Conservation (phyloP, 2,113 vertebrate genomes). For the Perccottus glenii region DNA sequence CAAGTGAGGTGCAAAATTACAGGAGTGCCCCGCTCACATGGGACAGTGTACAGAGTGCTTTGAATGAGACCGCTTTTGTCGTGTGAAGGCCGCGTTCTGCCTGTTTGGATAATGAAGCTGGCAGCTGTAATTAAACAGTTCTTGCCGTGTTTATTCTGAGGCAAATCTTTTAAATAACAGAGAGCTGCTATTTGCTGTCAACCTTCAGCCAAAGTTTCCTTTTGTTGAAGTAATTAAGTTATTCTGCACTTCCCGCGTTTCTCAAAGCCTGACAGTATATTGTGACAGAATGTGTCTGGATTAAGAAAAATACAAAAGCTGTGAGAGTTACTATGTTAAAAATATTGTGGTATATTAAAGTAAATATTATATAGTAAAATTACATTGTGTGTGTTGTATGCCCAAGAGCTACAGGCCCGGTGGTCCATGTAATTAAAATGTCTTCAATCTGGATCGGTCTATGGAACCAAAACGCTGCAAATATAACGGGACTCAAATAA, state of each 20-base stretch:
- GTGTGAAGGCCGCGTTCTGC: neutral
- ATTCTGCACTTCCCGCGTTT: neutral
- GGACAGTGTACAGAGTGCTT: slow-evolving; percentile 13
- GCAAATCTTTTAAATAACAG: slow-evolving; percentile 11
- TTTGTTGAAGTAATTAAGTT: slow-evolving; percentile 11
- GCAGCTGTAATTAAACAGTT: slow-evolving; percentile 8
- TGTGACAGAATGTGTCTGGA: neutral
- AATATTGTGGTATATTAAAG: neutral
- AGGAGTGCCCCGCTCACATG: slow-evolving; percentile 33
- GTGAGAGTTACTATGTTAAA: neutral
- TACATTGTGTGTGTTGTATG: neutral
- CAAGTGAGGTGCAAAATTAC: slow-evolving; percentile 62
- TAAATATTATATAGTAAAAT: neutral
- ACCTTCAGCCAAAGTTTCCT: neutral
- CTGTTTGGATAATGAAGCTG: neutral
- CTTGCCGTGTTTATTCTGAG: slow-evolving; percentile 5
- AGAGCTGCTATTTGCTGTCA: neutral
- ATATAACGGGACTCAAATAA: neutral
- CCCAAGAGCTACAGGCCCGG: neutral
- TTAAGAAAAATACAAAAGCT: neutral
- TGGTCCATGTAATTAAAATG: neutral
- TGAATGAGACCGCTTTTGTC: slow-evolving; percentile 1
- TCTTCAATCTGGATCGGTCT: neutral
- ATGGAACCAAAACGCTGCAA: neutral
- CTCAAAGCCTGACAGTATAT: neutral